phyloP scores from a whole-genome alignment of 2,888 invertebrate species.

The Hetaerina titia region DNA sequence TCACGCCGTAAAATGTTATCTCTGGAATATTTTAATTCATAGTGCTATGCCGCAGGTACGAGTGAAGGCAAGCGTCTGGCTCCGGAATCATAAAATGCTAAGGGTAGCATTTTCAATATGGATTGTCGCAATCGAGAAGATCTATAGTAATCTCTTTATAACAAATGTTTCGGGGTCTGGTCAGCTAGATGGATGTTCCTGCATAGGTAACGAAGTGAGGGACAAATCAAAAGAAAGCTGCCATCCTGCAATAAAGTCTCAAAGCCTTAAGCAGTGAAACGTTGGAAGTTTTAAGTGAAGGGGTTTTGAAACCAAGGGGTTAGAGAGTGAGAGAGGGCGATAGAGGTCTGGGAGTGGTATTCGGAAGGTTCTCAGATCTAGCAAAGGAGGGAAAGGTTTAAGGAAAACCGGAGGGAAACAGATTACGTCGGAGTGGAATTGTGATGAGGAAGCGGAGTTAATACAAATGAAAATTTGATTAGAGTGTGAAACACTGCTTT shows the following conservation, averaged over 20 bases:
- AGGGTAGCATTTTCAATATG: no score
- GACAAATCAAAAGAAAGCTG: background rate
- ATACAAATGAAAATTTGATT: conserved; percentile 67
- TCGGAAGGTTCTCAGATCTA: background rate
- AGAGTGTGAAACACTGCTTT: conserved; percentile 64
- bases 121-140: no score
- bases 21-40: no score
- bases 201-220: background rate
- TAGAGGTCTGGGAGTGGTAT: background rate
- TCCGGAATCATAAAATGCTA: no score
- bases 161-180: background rate
- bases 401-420: conserved; percentile 62
- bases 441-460: conserved; percentile 64
- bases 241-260: background rate
- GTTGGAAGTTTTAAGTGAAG: background rate
- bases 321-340: background rate
- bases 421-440: conserved; percentile 66
- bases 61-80: no score
- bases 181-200: background rate
- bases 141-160: no score
- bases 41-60: no score
- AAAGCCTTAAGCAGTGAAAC: background rate
- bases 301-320: background rate
- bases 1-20: no score
- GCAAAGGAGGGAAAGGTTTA: conserved; percentile 57